These are phyloP conservation scores for Acipenser oxyrinchus DNA, from an alignment of 2,797 vertebrate genomes.

Conservation along the genomic window DNA sequence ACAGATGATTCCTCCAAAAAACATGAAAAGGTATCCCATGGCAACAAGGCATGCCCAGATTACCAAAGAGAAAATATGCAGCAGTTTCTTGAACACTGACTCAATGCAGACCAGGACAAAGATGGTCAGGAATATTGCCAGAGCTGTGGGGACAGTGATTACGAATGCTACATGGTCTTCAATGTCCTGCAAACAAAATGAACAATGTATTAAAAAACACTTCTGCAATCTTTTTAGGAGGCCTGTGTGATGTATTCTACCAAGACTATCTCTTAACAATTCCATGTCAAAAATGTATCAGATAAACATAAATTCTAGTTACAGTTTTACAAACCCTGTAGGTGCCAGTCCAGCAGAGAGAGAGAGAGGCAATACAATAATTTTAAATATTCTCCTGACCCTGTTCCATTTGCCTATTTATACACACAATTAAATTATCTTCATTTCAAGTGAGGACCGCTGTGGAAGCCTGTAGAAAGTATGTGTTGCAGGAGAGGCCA, in stretches of 20 bases:
- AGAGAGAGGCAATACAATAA: no score
- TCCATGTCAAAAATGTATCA: conserved; percentile 4
- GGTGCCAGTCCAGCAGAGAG: neutral
- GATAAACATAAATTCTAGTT: conserved; percentile 14
- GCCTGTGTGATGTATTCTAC: neutral
- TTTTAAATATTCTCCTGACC: no score
- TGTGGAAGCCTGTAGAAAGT: no score
- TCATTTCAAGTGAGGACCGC: no score
- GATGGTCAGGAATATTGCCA: conserved; percentile 94
- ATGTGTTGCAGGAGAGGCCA: no score
- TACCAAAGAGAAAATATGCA: conserved; percentile 84
- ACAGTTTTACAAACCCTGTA: neutral
- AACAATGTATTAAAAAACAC: neutral
- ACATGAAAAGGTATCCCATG: conserved; percentile 98
- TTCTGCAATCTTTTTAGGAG: neutral
- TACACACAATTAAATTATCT: no score
- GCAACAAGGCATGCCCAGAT: conserved; percentile 90
- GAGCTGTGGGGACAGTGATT: conserved; percentile 88
- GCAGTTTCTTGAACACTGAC: conserved; percentile 91
- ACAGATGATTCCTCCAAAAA: conserved; percentile 87
- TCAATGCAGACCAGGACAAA: conserved; percentile 95
- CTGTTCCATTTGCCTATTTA: no score
- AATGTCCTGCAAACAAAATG: conserved; percentile 60
- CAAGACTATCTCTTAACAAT: neutral
- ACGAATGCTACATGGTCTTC: conserved; percentile 91